Percentiles rank a stretch among this genome's conserved stretches.
phyloP scores from a whole-genome alignment of 2,888 invertebrate genomes.

The Schizaphis graminum region DNA sequence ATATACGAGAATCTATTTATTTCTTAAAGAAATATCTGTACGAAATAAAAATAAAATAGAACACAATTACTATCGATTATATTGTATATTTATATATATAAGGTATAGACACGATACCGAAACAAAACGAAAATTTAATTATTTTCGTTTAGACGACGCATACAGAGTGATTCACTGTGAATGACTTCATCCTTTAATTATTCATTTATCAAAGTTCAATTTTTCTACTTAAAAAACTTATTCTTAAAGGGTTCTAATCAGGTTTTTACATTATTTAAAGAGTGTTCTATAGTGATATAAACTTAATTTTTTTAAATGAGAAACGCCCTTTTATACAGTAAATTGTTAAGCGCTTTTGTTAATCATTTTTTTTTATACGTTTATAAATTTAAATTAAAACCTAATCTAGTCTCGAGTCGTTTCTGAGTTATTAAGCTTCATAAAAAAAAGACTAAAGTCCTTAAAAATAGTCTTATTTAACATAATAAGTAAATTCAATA shows the following conservation, averaged over 20 bases:
- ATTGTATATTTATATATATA: neutral
- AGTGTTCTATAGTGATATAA: neutral
- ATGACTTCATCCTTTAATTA: neutral
- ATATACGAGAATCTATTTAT: conserved; percentile 19
- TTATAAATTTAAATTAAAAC: neutral
- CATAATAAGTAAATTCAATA: neutral
- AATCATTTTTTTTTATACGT: neutral
- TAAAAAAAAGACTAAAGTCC: neutral
- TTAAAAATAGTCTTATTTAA: neutral
- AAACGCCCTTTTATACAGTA: neutral
- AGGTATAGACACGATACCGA: neutral
- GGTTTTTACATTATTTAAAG: neutral
- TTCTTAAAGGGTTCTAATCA: no score
- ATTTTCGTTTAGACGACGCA: conserved; percentile 27
- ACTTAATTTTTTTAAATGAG: neutral
- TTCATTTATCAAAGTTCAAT: neutral
- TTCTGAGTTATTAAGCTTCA: neutral
- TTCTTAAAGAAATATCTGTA: neutral
- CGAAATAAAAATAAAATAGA: neutral
- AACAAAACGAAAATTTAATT: conserved; percentile 42
- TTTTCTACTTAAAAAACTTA: neutral
- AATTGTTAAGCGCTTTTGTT: neutral
- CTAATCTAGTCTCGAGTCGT: neutral
- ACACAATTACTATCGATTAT: neutral
- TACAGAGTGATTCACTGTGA: neutral